Base-by-base conservation (phyloP, 2,888 invertebrate genomes). In the Caenorhabditis uteleia region DNA sequence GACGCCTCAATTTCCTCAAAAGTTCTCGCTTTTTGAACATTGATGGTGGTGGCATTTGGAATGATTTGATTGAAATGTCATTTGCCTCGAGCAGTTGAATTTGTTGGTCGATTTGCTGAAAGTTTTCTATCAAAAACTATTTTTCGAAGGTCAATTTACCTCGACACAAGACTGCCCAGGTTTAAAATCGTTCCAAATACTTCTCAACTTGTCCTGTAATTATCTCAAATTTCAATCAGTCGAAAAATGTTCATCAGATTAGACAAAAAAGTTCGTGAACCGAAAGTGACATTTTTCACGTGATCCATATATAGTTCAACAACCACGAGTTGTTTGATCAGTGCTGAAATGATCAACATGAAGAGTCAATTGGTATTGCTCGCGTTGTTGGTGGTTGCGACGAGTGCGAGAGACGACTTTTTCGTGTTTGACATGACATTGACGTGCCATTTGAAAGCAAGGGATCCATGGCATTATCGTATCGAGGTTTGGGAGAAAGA, bases 21-120 rank as follows among this genome's bases (percentile, higher is more conserved):
- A 56, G n/a, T 46, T 67, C 62, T 23, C 57, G 36, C 23, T 64
- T 59, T 23, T 57, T 49, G 34, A 67, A 70, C 67, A 67, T 60
- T 25, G 64, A 40, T 26, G 64, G 64, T 18, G 70, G 70, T 8
- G 70, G 70, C 70, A 70, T 70, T 55, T 64, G 58, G n/a, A 53
- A 49, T 4, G 14, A n/a, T 29, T 45, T 23, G 14, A 43, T 48
- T 1, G 65, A 65, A 14, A 71, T 71, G 21, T 58, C 62, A 46
- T 71, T 61, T 10, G 54, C 43, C 25, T 65, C 61, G 3, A 71
- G 47, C 23, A 71, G 53, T 34, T 57, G 47, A 43, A 71, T 48
- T 42, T 71, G 71, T 26, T 43, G 29, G 16, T 71, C 71, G 21
- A 71, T 59, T 54, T 62, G 54, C 53, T 61, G 31, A 18, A 55